Conservation (phyloP, 2,888 invertebrate species). For the Pterostichus niger region DNA sequence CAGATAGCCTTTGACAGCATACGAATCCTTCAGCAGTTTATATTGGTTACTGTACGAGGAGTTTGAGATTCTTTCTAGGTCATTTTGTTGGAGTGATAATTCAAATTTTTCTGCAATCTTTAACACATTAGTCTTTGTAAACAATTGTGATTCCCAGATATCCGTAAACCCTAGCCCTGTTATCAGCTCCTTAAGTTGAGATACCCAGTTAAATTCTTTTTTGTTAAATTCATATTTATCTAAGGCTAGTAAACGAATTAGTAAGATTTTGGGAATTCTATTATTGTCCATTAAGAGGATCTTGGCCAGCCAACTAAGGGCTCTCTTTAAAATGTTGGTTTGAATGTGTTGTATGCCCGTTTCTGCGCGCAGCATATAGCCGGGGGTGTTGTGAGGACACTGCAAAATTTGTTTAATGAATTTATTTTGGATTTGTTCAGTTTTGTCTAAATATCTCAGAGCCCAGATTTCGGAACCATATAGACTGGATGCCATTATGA, state of each 20-base stretch:
- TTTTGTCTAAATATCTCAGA: slow-evolving; percentile 6
- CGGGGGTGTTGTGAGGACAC: slow-evolving; percentile 53
- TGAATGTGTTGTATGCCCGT: slow-evolving; percentile 37
- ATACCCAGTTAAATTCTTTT: neutral
- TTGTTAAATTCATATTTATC: slow-evolving; percentile 6
- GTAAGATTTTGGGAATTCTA: neutral
- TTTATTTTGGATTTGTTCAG: slow-evolving; percentile 47
- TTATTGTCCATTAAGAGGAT: slow-evolving; percentile 50
- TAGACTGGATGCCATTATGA: slow-evolving; percentile 13
- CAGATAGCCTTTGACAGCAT: slow-evolving; percentile 5
- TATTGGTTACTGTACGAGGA: slow-evolving; percentile 10
- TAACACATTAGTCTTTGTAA: slow-evolving; percentile 74
- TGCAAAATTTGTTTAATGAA: slow-evolving; percentile 55
- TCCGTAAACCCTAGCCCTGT: slow-evolving; percentile 9
- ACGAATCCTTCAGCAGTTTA: slow-evolving; percentile 10
- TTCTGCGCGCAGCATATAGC: slow-evolving; percentile 53
- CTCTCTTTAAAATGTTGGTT: neutral
- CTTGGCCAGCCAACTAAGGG: slow-evolving; percentile 36
- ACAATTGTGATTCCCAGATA: neutral
- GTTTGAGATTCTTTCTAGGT: slow-evolving; percentile 10
- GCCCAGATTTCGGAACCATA: slow-evolving; percentile 63
- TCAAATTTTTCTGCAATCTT: slow-evolving; percentile 78
- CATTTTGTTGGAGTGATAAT: slow-evolving; percentile 75
- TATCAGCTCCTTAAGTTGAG: neutral
- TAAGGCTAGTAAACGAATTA: slow-evolving; percentile 8